Conservation (phyloP, 2,113 vertebrate species). For the Odocoileus virginianus region DNA sequence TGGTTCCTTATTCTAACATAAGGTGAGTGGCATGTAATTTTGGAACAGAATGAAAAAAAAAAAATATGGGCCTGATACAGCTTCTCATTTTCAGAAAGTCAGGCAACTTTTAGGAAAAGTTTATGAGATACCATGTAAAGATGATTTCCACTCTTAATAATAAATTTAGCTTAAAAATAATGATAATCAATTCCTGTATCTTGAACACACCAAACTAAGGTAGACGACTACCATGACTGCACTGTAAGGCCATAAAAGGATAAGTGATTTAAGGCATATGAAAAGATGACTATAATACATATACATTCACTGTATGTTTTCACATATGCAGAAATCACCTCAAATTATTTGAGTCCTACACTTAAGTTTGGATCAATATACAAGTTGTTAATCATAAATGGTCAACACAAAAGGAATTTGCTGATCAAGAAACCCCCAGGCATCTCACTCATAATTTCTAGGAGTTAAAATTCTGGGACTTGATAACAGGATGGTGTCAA, state of each 20-base stretch:
- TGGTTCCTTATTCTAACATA: not conserved
- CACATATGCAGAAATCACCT: not conserved
- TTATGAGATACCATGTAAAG: not conserved
- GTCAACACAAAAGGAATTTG: not conserved
- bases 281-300: not conserved
- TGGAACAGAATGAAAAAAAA: not conserved
- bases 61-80: not conserved
- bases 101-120: not conserved
- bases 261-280: not conserved
- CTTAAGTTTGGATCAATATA: not conserved
- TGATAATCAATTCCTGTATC: not conserved
- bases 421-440: not conserved
- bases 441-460: not conserved
- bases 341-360: not conserved
- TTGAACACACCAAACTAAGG: not conserved
- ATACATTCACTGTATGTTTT: not conserved
- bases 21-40: not conserved
- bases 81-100: not conserved
- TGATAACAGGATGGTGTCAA: not conserved
- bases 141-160: not conserved
- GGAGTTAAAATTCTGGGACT: not conserved
- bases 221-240: not conserved
- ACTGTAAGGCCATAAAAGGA: not conserved
- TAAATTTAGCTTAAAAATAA: not conserved
- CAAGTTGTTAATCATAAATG: not conserved